Evolutionary conservation across 2,113 vertebrate species (phyloP).

Genomic region (Cromileptes altivelis): DNA sequence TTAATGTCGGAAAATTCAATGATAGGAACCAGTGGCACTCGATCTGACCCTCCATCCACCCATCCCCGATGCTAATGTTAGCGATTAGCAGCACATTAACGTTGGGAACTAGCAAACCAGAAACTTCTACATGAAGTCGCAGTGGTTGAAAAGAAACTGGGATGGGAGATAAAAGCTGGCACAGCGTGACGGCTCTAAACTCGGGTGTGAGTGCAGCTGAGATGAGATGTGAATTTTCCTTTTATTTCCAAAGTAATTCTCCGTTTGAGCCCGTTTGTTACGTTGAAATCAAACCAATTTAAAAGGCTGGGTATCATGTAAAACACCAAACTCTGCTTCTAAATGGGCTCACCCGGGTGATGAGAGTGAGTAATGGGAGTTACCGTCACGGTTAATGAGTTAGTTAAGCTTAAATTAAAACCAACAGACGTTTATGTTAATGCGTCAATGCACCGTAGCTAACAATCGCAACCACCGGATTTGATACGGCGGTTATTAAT

Average conservation of each 20-base stretch:
- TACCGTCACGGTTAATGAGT: constrained; percentile 13
- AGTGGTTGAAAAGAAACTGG: not conserved
- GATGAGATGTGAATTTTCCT: too few relatives aligned
- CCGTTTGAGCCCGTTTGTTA: not conserved
- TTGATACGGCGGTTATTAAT: not conserved
- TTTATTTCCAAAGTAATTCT: not conserved
- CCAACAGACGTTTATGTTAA: constrained; percentile 38
- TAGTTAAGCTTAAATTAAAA: constrained; percentile 2
- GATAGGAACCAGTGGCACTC: not conserved
- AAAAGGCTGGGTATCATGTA: not conserved
- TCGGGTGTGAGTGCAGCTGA: not conserved
- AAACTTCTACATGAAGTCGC: not conserved
- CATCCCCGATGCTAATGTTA: not conserved
- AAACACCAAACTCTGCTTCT: not conserved
- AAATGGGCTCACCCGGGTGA: rapidly evolving
- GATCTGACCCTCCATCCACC: not conserved
- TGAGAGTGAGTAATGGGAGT: not conserved
- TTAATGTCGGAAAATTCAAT: not conserved
- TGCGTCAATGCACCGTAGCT: constrained; percentile 57
- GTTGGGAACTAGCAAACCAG: not conserved
- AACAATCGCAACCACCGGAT: not conserved
- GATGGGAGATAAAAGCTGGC: too few relatives aligned
- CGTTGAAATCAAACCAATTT: rapidly evolving
- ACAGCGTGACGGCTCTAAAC: not conserved
- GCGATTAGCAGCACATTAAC: constrained; percentile 3